These are phyloP conservation scores for Andrena camellia DNA, from an alignment of 2,888 invertebrate species.

Conservation along the genomic window DNA sequence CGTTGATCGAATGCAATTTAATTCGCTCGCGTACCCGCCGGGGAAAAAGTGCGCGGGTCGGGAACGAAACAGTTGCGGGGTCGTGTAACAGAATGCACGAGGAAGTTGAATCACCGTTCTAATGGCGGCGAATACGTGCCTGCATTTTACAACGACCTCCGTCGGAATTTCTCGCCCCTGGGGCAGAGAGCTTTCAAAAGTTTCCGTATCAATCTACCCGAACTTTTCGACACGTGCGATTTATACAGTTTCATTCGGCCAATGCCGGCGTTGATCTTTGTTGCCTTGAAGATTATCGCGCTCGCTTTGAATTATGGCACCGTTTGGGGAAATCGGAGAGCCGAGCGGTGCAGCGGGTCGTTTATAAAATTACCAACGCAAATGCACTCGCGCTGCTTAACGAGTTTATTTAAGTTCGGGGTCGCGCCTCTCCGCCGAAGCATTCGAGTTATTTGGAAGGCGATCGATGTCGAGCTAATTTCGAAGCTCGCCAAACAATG, in stretches of 20 bases:
- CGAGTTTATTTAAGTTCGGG: not conserved
- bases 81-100: not conserved
- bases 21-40: not conserved
- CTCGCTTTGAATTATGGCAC: constrained; percentile 10
- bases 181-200: not conserved
- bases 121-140: not conserved
- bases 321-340: not conserved
- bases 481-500: constrained; percentile 1
- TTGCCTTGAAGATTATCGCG: not conserved
- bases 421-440: not conserved
- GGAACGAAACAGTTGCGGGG: not conserved
- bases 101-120: constrained; percentile 11
- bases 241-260: constrained; percentile 20
- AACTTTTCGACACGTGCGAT: constrained; percentile 26
- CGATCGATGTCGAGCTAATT: not conserved
- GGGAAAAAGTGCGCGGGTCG: not conserved
- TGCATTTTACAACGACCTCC: not conserved
- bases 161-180: not conserved
- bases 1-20: not conserved
- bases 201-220: constrained; percentile 10
- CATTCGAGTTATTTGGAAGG: not conserved
- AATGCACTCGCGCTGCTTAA: not conserved
- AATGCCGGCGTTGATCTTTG: not conserved
- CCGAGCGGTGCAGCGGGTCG: not conserved
- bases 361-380: not conserved